Percentiles rank a stretch among this genome's conserved stretches.
Conservation (phyloP, 2,888 invertebrate genomes). For the Nemoura dubitans region DNA sequence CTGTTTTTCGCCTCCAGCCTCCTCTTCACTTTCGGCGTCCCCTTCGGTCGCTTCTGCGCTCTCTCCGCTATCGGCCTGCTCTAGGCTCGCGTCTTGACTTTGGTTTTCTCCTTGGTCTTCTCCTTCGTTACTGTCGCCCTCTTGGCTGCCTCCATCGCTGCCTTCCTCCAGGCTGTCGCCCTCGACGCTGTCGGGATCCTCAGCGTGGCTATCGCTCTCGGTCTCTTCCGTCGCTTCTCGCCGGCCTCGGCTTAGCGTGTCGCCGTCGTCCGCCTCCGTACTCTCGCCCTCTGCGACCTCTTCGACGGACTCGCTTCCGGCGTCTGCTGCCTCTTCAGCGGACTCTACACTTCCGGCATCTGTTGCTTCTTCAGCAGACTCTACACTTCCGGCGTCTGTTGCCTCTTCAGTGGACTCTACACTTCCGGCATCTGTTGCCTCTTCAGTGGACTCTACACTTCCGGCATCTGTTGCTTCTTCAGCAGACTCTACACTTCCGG, state of each 20-base stretch:
- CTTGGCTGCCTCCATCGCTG: conserved; percentile 44
- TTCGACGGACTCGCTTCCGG: not conserved
- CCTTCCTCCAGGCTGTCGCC: conserved; percentile 49
- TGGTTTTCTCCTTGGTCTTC: conserved; percentile 51
- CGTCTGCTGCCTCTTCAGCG: too few species aligned
- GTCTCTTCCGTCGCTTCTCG: not conserved
- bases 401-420: conserved; percentile 53
- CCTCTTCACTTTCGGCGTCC: conserved; percentile 55
- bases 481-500: not conserved
- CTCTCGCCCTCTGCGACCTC: conserved; percentile 39
- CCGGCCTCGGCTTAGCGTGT: not conserved
- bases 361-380: too few species aligned
- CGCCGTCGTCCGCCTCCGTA: conserved; percentile 18
- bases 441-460: conserved; percentile 24
- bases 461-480: not conserved
- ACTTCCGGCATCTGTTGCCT: not conserved
- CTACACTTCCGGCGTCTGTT: conserved; percentile 44
- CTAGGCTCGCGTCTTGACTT: not conserved
- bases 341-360: too few species aligned
- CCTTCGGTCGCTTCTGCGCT: conserved; percentile 52
- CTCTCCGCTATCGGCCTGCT: conserved; percentile 21
- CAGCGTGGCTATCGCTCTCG: not conserved
- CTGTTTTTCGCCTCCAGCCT: conserved; percentile 55
- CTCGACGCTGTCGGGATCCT: conserved; percentile 7
- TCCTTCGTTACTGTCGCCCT: not conserved